phyloP scores from a whole-genome alignment of 2,797 vertebrate species.

The Micropoecilia bifurca region DNA sequence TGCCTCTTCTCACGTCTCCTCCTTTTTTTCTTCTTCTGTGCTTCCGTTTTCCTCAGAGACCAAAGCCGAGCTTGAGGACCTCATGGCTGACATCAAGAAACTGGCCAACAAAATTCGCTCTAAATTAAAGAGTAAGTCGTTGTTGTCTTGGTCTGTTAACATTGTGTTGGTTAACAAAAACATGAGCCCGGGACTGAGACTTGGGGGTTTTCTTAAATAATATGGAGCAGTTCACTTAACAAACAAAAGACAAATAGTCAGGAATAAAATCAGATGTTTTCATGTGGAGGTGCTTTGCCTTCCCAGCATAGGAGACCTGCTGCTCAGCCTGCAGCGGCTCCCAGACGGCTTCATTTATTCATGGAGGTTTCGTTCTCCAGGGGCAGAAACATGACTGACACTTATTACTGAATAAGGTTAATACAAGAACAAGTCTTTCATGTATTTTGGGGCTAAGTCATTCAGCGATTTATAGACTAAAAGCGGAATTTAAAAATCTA shows the following conservation, averaged over 20 bases:
- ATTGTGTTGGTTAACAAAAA: neutral
- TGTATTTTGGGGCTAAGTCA: no score
- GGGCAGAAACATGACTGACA: neutral
- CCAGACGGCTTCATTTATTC: constrained; percentile 29
- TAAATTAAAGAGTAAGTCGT: constrained; percentile 94
- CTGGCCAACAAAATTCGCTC: constrained; percentile 96
- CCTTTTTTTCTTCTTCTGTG: constrained; percentile 1
- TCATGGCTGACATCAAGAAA: constrained; percentile 97
- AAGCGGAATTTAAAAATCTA: no score
- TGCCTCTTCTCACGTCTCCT: constrained; percentile 13
- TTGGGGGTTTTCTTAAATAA: neutral
- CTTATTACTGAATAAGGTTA: no score
- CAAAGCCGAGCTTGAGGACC: constrained; percentile 92
- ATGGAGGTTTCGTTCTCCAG: constrained; percentile 13
- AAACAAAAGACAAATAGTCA: neutral
- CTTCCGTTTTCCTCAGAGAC: constrained; percentile 82
- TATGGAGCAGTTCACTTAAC: neutral
- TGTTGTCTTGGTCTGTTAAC: neutral
- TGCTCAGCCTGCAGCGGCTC: constrained; percentile 24
- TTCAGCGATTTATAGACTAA: no score
- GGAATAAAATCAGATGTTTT: constrained; percentile 1
- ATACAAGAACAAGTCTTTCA: no score
- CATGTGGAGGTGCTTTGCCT: neutral
- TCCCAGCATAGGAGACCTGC: constrained; percentile 8
- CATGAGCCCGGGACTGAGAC: neutral